Conservation (phyloP, 1,140 invertebrate genomes). For the Heliconius eleuchia region DNA sequence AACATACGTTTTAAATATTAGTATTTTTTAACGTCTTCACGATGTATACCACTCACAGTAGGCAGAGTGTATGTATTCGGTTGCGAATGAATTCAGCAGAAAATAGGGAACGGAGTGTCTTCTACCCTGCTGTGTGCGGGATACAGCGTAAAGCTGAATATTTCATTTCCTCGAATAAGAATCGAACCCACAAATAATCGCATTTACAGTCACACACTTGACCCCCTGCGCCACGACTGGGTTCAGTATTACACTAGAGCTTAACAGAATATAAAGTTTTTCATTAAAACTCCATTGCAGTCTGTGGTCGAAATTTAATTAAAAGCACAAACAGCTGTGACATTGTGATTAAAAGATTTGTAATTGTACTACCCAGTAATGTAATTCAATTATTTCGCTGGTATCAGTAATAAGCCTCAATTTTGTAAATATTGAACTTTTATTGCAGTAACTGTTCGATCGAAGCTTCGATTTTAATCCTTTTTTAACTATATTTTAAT, state of each 20-base stretch:
- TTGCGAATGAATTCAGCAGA: no score
- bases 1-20: no score
- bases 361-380: not conserved
- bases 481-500: not conserved
- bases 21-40: no score
- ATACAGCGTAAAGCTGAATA: no score
- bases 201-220: no score
- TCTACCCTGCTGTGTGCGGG: no score
- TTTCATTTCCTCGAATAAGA: no score
- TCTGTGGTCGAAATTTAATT: constrained; percentile 10
- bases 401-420: not conserved
- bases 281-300: constrained; percentile 8
- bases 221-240: no score
- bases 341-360: constrained; percentile 8
- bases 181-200: no score
- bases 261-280: not conserved
- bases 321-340: constrained; percentile 6
- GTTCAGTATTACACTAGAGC: not conserved
- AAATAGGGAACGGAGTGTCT: no score
- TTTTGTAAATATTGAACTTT: constrained; percentile 1
- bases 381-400: not conserved
- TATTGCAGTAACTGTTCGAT: not conserved
- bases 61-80: no score
- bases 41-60: no score
- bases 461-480: not conserved